phyloP scores from a whole-genome alignment of 1,140 invertebrate species.

The Portunus trituberculatus region DNA sequence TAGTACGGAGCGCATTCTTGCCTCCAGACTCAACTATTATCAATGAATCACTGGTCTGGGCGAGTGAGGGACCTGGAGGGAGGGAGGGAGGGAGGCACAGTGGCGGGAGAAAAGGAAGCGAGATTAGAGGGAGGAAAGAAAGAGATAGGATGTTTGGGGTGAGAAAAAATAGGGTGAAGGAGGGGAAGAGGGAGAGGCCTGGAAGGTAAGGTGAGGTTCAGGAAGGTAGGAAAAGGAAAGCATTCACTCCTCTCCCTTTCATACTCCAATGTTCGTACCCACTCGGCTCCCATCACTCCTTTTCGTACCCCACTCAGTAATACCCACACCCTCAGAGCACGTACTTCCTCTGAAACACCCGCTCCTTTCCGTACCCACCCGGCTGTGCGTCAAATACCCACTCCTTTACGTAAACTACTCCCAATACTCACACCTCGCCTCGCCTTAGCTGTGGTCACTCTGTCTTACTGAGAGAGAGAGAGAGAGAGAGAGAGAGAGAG shows the following conservation, averaged over 20 bases:
- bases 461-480: background rate
- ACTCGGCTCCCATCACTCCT: background rate
- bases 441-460: too few relatives aligned
- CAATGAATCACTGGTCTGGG: background rate
- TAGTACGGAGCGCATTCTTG: background rate
- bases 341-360: background rate
- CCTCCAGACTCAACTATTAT: constrained; percentile 8
- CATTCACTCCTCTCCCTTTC: background rate
- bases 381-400: background rate
- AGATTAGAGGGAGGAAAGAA: background rate
- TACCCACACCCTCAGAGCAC: too few relatives aligned
- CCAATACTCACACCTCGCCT: too few relatives aligned
- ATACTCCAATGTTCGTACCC: background rate
- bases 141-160: background rate
- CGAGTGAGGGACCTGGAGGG: background rate
- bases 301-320: background rate
- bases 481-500: background rate
- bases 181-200: background rate
- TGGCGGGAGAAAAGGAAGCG: background rate
- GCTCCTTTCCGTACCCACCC: background rate
- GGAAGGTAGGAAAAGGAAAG: background rate
- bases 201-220: constrained; percentile 36
- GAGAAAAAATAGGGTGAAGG: background rate
- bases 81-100: background rate
- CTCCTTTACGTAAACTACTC: background rate